phyloP scores from a whole-genome alignment of 1,140 invertebrate species.

The Archegozetes longisetosus region DNA sequence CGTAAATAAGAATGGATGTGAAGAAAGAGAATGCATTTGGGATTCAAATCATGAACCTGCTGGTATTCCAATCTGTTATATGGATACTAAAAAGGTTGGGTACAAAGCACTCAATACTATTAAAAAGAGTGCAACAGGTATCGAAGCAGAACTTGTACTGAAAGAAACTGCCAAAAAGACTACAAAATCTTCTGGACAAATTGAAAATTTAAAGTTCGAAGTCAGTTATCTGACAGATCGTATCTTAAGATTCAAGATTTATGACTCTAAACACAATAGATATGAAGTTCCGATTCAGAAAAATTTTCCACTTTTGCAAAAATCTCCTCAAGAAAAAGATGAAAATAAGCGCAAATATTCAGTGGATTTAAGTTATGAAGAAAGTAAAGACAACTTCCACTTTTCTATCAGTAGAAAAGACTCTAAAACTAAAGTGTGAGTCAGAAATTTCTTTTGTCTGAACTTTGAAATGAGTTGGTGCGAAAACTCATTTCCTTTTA shows the following conservation, averaged over 20 bases:
- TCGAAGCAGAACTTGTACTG: not conserved
- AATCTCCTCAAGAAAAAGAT: not conserved
- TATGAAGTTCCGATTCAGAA: constrained; percentile 11
- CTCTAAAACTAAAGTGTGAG: not conserved
- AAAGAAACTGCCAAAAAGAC: not conserved
- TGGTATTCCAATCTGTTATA: not conserved
- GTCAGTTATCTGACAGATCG: constrained; percentile 8
- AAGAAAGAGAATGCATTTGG: not conserved
- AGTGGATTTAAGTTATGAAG: not conserved
- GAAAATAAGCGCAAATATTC: not conserved
- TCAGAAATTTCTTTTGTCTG: too few species aligned
- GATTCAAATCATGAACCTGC: not conserved
- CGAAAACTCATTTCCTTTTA: not conserved
- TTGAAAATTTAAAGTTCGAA: not conserved
- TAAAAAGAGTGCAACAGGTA: not conserved
- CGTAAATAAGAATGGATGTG: not conserved
- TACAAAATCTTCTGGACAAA: not conserved
- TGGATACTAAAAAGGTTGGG: constrained; percentile 3
- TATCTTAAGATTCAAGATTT: constrained; percentile 14
- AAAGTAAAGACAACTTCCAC: not conserved
- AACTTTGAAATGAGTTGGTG: not conserved
- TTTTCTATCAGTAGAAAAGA: not conserved
- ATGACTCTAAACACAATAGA: not conserved
- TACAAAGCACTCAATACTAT: not conserved
- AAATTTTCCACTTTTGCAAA: not conserved